phyloP scores from a whole-genome alignment of 2,888 invertebrate species.

The Nipponacmea schrenckii region DNA sequence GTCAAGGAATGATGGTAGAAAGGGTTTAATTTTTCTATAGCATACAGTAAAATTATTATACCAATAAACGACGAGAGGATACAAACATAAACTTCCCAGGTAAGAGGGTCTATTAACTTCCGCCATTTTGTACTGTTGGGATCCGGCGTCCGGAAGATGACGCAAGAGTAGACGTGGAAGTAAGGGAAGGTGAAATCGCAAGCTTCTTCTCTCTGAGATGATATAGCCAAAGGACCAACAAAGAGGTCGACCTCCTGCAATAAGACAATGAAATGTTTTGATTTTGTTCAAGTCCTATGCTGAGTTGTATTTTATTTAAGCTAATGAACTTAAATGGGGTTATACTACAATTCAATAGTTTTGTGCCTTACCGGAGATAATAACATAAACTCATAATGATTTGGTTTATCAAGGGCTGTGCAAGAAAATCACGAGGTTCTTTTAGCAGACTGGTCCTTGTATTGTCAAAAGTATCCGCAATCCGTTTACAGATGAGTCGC shows the following conservation, averaged over 20 bases:
- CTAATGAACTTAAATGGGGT: no score
- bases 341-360: no score
- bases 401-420: no score
- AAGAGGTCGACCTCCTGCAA: slow-evolving; percentile 84
- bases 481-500: no score
- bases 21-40: background rate
- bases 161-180: slow-evolving; percentile 42
- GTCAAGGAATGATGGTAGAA: background rate
- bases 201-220: slow-evolving; percentile 86
- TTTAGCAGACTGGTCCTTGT: no score
- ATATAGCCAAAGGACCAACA: slow-evolving; percentile 86
- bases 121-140: slow-evolving; percentile 41
- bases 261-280: background rate
- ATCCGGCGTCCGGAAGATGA: slow-evolving; percentile 45
- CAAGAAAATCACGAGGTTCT: no score
- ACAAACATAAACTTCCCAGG: slow-evolving; percentile 29
- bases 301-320: no score
- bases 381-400: no score
- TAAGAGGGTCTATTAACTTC: slow-evolving; percentile 46
- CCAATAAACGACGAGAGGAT: background rate
- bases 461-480: no score
- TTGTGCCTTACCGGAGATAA: no score
- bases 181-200: slow-evolving; percentile 90
- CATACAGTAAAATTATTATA: background rate
- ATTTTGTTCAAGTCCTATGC: no score